A percentile compares a stretch with the other conserved stretches of the same genome.
Conservation (phyloP, 1,140 invertebrate genomes). For the Scaptodrosophila lebanonensis region DNA sequence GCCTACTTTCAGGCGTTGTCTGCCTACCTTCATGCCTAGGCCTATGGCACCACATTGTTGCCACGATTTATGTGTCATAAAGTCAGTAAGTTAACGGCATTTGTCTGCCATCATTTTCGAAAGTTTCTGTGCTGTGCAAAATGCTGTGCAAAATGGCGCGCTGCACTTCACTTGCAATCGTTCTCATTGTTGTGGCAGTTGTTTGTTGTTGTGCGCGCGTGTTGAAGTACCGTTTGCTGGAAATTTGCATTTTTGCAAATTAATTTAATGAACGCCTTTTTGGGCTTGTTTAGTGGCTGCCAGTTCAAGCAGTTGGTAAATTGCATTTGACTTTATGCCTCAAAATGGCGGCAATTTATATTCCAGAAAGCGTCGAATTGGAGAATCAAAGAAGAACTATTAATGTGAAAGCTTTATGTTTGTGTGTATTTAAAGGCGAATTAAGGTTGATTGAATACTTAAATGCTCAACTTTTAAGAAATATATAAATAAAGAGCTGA, state of each 20-base stretch:
- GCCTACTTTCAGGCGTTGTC: constrained; percentile 50
- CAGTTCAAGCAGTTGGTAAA: constrained; percentile 35
- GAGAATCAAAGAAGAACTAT: no score
- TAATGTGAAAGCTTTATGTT: no score
- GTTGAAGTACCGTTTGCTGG: constrained; percentile 64
- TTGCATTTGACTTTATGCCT: constrained; percentile 49
- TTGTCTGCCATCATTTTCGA: constrained; percentile 55
- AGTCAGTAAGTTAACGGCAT: constrained; percentile 74
- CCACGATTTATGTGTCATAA: constrained; percentile 75
- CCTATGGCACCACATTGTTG: constrained; percentile 15
- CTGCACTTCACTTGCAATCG: constrained; percentile 27
- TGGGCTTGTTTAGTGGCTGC: constrained; percentile 54
- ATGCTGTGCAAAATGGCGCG: constrained; percentile 32
- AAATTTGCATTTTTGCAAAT: constrained; percentile 74
- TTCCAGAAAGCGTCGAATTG: no score
- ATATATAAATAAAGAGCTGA: no score
- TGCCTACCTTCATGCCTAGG: constrained; percentile 26
- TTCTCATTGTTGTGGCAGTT: background rate
- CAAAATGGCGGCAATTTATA: constrained; percentile 22
- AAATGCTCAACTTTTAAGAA: no score
- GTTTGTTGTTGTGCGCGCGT: constrained; percentile 38
- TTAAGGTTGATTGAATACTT: no score
- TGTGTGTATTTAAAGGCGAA: no score
- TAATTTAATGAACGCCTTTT: constrained; percentile 73
- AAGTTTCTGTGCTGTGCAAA: constrained; percentile 15